Conservation (phyloP, 2,888 invertebrate species). For the Watsonalla binaria region DNA sequence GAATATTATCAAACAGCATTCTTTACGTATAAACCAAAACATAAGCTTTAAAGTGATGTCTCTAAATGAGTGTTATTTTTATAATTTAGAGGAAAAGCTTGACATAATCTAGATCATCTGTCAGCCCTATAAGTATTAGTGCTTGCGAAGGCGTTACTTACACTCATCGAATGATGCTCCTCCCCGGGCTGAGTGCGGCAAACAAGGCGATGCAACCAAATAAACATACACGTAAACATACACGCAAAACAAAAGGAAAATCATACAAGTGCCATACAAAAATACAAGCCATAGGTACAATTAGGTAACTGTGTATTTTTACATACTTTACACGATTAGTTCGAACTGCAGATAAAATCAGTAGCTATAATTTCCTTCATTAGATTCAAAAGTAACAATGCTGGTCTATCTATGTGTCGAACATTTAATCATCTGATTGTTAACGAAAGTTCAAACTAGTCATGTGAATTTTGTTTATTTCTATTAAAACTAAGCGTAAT, state of each 20-base stretch:
- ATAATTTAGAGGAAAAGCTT: no score
- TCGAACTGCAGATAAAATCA: not conserved
- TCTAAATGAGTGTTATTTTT: no score
- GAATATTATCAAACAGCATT: not conserved
- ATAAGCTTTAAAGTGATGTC: no score
- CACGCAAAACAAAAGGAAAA: conserved; percentile 47
- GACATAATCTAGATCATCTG: not conserved
- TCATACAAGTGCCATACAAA: conserved; percentile 19
- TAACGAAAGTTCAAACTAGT: no score
- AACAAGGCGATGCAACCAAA: conserved; percentile 74
- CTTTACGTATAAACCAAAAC: not conserved
- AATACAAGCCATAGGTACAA: conserved; percentile 25
- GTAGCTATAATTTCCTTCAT: no score
- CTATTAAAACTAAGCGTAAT: no score
- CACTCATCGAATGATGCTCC: conserved; percentile 86
- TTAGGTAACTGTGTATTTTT: conserved; percentile 6
- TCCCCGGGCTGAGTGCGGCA: conserved; percentile 80
- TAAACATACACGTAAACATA: conserved; percentile 62
- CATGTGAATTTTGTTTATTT: no score
- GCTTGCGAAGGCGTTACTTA: conserved; percentile 66
- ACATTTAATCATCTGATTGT: no score
- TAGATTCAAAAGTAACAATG: no score
- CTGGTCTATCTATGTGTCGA: no score
- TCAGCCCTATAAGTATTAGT: conserved; percentile 4
- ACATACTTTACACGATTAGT: not conserved